Evolutionary conservation across 2,113 vertebrate genomes (phyloP), one percentile per base, ranked within the genome.

Genomic region (Boulengeromyrus knoepffleri): DNA sequence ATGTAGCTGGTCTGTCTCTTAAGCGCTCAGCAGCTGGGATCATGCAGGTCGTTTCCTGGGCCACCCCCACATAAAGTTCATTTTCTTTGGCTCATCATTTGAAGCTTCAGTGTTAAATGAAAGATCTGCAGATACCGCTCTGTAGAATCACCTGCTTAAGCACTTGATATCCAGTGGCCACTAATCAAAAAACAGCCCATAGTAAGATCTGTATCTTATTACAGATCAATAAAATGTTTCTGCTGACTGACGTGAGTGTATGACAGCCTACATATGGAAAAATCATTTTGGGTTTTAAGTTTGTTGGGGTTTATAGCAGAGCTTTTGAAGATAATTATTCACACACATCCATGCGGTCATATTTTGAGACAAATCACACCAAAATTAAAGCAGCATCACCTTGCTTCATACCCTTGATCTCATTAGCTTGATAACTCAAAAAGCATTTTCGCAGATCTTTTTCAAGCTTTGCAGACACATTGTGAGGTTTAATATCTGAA

Each of bases 91-190:
- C 88, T 91, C 87, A 92, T 91, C 92, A 91, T 95, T 95, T 95
- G 94, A 94, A 94, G 94, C 91, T 91, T 86, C 77, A 88, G 92
- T 92, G 93, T 94, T 93, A 95, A 95, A 95, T 94, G 93, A 95
- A 95, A 95, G 95, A 95, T 95, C 92, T 91, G 21, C 93, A 91
- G 94, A 95, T 95, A 95, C 88, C 90, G 91, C 87, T 88, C 91
- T 88, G 88, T 90, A 85, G 77, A 90, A 83, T 77, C 83, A 88
- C 90, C 90, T 93, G 88, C 93, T 88, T 94, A 91, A 92, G 93
- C 93, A 88, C 86, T 94, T 93, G 91, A 90, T 90, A 90, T 91
- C 84, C 66, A 45, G 70, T 89, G 66, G 89, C 87, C 74, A 47
- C 89, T 56, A 7, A 84, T 62, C 66, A 85, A 66, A 87, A 62